Conservation (phyloP, 2,113 vertebrate species). For the Clarias magur region DNA sequence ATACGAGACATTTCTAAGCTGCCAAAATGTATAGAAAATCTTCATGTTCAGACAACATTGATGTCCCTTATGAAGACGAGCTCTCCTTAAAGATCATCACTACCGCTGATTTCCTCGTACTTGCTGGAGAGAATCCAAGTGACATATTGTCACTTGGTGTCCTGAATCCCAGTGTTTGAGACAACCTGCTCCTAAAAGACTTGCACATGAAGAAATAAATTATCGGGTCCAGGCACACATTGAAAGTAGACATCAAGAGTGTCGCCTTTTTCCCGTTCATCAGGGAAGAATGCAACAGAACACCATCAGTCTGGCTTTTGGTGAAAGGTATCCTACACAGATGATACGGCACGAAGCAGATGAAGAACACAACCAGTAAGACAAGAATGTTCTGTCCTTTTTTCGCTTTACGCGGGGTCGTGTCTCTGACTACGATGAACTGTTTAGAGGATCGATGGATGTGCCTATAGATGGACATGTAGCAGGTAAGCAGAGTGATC, state of each 20-base stretch:
- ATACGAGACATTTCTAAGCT: neutral
- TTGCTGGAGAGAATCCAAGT: neutral
- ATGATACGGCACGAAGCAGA: constrained; percentile 76
- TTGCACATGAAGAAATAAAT: constrained; percentile 76
- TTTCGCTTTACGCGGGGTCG: neutral
- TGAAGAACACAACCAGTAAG: constrained; percentile 73
- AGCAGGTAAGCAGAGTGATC: constrained; percentile 38
- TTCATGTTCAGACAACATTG: neutral
- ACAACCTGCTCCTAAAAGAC: constrained; percentile 20
- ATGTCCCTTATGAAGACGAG: neutral
- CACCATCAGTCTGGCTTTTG: constrained; percentile 65
- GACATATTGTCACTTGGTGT: neutral
- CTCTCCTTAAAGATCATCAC: constrained; percentile 13
- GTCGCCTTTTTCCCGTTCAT: constrained; percentile 59
- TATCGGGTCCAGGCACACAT: constrained; percentile 75
- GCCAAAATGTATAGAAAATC: neutral
- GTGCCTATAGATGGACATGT: constrained; percentile 26
- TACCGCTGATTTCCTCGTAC: neutral
- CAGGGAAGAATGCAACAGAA: constrained; percentile 48
- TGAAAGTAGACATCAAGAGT: constrained; percentile 71
- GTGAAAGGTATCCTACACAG: constrained; percentile 72
- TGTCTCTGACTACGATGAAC: neutral
- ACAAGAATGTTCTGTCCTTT: constrained; percentile 47
- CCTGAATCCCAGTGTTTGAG: neutral
- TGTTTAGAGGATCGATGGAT: neutral